Evolutionary conservation across 2,888 invertebrate species (phyloP), one percentile per base, ranked within the genome.

Genomic region (Cryptocephalus moraei): DNA sequence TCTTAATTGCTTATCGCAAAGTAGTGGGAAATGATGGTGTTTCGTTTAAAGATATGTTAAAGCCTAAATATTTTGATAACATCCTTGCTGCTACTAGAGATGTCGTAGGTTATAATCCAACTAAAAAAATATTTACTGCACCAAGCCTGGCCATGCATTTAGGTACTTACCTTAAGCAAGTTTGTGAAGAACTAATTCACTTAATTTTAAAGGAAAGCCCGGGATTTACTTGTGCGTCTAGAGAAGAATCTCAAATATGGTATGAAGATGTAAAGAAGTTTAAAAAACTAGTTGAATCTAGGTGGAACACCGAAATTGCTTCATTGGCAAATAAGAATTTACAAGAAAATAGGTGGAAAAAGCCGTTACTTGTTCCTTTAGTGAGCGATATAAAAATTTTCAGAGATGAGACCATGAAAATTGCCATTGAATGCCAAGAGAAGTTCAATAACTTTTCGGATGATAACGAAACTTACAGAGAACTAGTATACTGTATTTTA

Each of bases 101-200:
- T 33, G 49, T 59, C 49, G 46, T 44, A 9, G 58, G 55, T 22
- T 59, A 53, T 49, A 48, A 60, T 45, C 49, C 49, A 11, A 9
- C 45, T 13, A 52, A 51, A 41, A 58, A 60, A 53, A 57, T 52
- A 9, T 60, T 54, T 44, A 51, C 50, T 22, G 38, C 53, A 11
- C 58, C 56, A 32, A 59, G 60, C 41, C 41, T 60, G 4, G 58
- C 56, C 1, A 52, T 59, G 53, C 57, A 58, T 46, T 45, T 57
- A 36, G 57, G 58, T 1, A 57, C 53, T 8, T 56, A 49, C 12
- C 47, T 58, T 33, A 59, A 57, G 49, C 32, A 41, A 8, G 49
- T 44, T 33, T 58, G 55, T 39, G 56, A 58, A 40, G 55, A 58
- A 50, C 39, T 56, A 10, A 46, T 9, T 33, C 50, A 54, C 49